Conservation (phyloP, 2,797 vertebrate species). For the Lepus townsendii region DNA sequence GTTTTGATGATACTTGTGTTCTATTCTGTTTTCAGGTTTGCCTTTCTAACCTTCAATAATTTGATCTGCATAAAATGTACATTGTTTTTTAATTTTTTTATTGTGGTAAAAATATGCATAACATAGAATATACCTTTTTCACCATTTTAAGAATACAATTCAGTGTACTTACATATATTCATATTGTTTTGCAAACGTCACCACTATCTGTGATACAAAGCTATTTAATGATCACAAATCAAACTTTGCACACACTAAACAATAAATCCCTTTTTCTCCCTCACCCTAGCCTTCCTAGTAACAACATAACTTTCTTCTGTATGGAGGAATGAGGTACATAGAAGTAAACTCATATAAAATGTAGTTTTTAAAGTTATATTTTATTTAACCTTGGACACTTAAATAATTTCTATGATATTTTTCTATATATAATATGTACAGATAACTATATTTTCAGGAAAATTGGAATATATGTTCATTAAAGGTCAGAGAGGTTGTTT, state of each 20-base stretch:
- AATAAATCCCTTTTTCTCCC: not conserved
- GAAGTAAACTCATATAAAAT: conserved; percentile 8
- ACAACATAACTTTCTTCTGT: not conserved
- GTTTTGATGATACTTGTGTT: not conserved
- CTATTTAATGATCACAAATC: not conserved
- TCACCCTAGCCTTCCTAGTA: not conserved
- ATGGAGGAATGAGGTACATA: not conserved
- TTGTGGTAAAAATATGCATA: not conserved
- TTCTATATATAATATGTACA: not conserved
- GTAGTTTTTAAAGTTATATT: not conserved
- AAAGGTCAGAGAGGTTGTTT: conserved; percentile 41
- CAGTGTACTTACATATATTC: not conserved
- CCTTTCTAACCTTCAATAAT: not conserved
- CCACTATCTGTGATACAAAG: not conserved
- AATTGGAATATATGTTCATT: conserved; percentile 56
- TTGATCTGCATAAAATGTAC: conserved; percentile 1
- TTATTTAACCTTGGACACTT: conserved; percentile 19
- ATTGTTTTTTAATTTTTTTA: not conserved
- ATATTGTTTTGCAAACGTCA: not conserved
- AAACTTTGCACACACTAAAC: not conserved
- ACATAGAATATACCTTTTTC: not conserved
- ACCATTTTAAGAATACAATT: not conserved
- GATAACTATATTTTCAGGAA: not conserved
- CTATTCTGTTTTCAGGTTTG: conserved; percentile 22
- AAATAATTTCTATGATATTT: not conserved